Evolutionary conservation across 2,113 vertebrate genomes (phyloP).

Genomic region (Archilochus colubris): DNA sequence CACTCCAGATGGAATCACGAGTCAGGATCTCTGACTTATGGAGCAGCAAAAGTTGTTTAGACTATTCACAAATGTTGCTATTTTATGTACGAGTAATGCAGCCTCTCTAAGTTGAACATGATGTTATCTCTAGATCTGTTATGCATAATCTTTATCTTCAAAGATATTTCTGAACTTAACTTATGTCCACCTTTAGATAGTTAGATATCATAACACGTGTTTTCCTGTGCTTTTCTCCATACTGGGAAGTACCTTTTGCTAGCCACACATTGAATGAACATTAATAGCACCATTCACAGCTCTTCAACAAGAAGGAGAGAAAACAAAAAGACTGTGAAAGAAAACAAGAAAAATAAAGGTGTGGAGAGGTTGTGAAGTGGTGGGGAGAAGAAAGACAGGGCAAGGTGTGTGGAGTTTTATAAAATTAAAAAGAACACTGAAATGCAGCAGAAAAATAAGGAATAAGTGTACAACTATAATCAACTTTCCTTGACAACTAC

Average conservation of each 20-base stretch:
- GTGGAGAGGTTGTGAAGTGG: no score
- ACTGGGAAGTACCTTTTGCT: background rate
- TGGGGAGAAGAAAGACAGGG: no score
- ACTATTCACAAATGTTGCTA: background rate
- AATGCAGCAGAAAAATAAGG: background rate
- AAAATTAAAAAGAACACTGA: background rate
- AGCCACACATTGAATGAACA: background rate
- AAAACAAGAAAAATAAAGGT: background rate
- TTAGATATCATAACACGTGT: constrained; percentile 8
- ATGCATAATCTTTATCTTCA: constrained; percentile 27
- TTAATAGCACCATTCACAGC: background rate
- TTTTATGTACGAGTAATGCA: constrained; percentile 41
- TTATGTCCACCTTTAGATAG: background rate
- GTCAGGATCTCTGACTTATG: background rate
- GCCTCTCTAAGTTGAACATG: background rate
- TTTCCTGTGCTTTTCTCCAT: background rate
- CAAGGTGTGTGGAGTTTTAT: background rate
- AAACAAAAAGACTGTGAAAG: background rate
- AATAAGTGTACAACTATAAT: background rate
- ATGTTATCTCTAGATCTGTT: constrained; percentile 30
- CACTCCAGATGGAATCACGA: background rate
- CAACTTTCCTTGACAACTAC: background rate
- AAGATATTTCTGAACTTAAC: constrained; percentile 44
- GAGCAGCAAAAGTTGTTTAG: background rate
- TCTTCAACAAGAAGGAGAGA: background rate